phyloP scores from a whole-genome alignment of 2,888 invertebrate genomes.

The Melieria omissa region DNA sequence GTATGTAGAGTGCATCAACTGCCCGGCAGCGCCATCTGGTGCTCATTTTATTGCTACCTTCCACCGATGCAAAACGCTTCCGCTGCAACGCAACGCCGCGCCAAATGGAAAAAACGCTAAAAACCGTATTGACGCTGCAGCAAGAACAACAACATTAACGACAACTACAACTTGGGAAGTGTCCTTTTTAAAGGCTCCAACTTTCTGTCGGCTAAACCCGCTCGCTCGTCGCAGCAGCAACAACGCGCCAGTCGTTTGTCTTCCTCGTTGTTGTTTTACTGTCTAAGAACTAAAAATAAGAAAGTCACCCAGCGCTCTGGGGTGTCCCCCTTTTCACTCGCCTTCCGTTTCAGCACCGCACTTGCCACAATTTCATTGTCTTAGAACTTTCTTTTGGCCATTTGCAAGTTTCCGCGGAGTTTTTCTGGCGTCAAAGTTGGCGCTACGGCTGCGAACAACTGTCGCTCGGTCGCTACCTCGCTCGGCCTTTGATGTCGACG shows the following conservation, averaged over 20 bases:
- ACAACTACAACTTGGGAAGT: constrained; percentile 17
- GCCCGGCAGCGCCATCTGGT: constrained; percentile 37
- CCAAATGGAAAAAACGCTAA: background rate
- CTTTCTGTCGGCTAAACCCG: background rate
- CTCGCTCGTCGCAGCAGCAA: background rate
- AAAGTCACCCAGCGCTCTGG: too few species aligned
- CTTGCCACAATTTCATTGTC: constrained; percentile 12
- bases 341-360: too few species aligned
- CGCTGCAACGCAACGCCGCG: constrained; percentile 25
- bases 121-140: constrained; percentile 23
- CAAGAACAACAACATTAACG: background rate
- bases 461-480: background rate
- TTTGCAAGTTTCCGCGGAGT: background rate
- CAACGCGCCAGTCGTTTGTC: constrained; percentile 2
- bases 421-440: constrained; percentile 6
- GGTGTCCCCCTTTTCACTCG: too few species aligned
- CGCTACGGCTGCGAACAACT: background rate
- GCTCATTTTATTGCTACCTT: constrained; percentile 38
- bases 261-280: constrained; percentile 5
- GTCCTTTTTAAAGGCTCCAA: constrained; percentile 26
- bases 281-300: too few species aligned
- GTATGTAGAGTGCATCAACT: background rate
- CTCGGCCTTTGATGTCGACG: too few species aligned
- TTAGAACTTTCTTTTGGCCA: background rate
- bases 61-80: constrained; percentile 21